These are phyloP conservation scores for Hetaerina titia DNA, from an alignment of 2,888 invertebrate genomes.

Conservation along the genomic window DNA sequence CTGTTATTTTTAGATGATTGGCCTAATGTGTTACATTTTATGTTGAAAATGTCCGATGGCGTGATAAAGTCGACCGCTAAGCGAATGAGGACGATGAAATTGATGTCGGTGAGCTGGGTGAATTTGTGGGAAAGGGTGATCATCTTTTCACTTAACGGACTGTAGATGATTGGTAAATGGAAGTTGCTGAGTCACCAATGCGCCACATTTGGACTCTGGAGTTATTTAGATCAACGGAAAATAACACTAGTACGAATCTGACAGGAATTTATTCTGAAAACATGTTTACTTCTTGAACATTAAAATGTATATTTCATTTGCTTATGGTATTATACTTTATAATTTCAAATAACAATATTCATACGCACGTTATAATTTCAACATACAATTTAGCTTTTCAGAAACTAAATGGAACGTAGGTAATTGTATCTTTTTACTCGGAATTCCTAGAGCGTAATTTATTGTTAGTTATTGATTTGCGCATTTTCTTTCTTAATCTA, in stretches of 20 bases:
- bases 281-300: too few relatives aligned
- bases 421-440: too few relatives aligned
- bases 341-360: too few relatives aligned
- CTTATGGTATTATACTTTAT: too few relatives aligned
- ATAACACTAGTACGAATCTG: background rate
- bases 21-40: background rate
- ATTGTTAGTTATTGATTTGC: too few relatives aligned
- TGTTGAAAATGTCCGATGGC: background rate
- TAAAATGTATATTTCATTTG: too few relatives aligned
- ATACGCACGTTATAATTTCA: too few relatives aligned
- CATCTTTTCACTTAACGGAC: constrained; percentile 61
- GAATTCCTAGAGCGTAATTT: too few relatives aligned
- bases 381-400: too few relatives aligned
- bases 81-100: background rate
- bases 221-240: background rate
- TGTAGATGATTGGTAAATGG: constrained; percentile 57
- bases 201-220: constrained; percentile 35
- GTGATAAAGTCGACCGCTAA: background rate
- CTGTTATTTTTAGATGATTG: background rate
- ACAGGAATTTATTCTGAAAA: too few relatives aligned
- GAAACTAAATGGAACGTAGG: too few relatives aligned
- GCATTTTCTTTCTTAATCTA: too few relatives aligned
- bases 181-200: constrained; percentile 51
- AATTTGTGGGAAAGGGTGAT: background rate
- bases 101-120: background rate